Conservation (phyloP, 2,888 invertebrate genomes). For the Drosophila cognata region DNA sequence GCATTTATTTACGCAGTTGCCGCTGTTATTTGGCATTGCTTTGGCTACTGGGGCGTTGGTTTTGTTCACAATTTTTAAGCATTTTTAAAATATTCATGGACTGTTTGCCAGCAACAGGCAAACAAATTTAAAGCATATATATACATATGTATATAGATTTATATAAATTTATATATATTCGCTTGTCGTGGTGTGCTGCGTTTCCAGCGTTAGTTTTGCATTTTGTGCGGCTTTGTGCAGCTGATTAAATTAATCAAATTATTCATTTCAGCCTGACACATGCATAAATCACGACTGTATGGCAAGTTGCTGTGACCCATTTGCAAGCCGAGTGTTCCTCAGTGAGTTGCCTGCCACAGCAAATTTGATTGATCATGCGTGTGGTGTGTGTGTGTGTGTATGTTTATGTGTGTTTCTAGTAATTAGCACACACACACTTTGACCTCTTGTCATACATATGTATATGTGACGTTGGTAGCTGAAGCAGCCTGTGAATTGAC, state of each 20-base stretch:
- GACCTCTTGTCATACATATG: slow-evolving; percentile 48
- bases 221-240: slow-evolving; percentile 9
- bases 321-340: slow-evolving; percentile 15
- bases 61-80: slow-evolving; percentile 64
- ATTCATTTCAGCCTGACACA: slow-evolving; percentile 53
- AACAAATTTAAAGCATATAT: slow-evolving; percentile 20
- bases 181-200: not conserved
- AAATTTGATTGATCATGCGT: slow-evolving; percentile 57
- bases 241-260: slow-evolving; percentile 57
- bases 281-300: slow-evolving; percentile 57
- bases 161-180: not conserved
- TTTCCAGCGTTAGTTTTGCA: slow-evolving; percentile 21
- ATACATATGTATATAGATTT: not conserved
- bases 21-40: slow-evolving; percentile 20
- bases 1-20: slow-evolving; percentile 63
- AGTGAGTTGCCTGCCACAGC: slow-evolving; percentile 24
- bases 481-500: slow-evolving; percentile 58
- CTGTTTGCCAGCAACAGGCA: slow-evolving; percentile 18
- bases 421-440: slow-evolving; percentile 61
- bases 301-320: slow-evolving; percentile 43
- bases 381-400: not conserved
- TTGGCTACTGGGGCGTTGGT: slow-evolving; percentile 21
- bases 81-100: slow-evolving; percentile 74
- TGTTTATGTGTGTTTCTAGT: slow-evolving; percentile 26
- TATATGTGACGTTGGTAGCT: slow-evolving; percentile 34